Evolutionary conservation across 35 echinoderm and acorn worm genomes (phyloP), one percentile per base, ranked within the genome.

Genomic region (Eucidaris tribuloides): DNA sequence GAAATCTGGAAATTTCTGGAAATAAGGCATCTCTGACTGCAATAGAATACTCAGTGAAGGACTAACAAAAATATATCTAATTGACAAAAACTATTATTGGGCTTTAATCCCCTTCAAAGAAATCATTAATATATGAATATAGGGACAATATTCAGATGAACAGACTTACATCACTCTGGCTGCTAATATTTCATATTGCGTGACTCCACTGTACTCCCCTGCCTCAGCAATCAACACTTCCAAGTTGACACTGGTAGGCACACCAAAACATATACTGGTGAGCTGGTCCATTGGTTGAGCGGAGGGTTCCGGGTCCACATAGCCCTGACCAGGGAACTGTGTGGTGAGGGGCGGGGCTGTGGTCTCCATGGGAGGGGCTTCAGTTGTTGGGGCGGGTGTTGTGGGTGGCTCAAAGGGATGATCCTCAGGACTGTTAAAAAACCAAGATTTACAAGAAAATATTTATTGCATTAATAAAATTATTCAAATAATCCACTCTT

Each of bases 181-280:
- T 42, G 81, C 25, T 11, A 97, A 54, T 3, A 97, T 89, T 61
- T 92, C 94, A 37, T 89, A 81, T 30, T 89, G 85, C 7, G 81
- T 49, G 15, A 85, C 35, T 11, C 82, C 90, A 41, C 83, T 88
- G 31, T 78, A 78, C 82, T 84, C 83, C 35, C 90, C 94, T 42
- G 78, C 86, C 74, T 97, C 86, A 23, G 94, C 79, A 59, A 83
- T 89, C 41, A 97, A 34, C 9, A 97, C 71, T 35, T 97, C 90
- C 25, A 97, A 23, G 61, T 97, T 92, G n/a, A 97, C 55, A 28
- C 82, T 80, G 15, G 90, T 89, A 17, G 94, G 94, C 64, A 97
- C 65, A 65, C 89, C 86, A 58, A 48, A 84, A 37, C 94, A 97
- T 62, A 84, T 55, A 17, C 90, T 91, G 34, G 29, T 60, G 34